Conservation (phyloP, 64 coral and sea anemone species). For the Cladopsammia gracilis region DNA sequence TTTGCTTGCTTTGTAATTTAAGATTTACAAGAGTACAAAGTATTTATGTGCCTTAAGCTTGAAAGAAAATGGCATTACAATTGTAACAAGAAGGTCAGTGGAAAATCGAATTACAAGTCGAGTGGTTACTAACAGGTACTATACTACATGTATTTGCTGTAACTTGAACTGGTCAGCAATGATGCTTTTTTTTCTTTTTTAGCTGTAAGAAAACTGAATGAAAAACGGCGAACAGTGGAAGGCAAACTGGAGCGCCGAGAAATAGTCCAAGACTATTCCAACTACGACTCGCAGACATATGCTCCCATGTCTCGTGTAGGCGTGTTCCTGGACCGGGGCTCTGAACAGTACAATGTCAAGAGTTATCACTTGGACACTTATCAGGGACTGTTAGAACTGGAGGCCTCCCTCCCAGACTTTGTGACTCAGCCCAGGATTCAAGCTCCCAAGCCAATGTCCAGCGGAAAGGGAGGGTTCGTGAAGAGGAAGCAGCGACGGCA, state of each 20-base stretch:
- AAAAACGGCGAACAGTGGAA: conserved; percentile 93
- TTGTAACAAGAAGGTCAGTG: too few relatives aligned
- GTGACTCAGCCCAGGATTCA: conserved; percentile 95
- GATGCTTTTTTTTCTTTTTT: neutral
- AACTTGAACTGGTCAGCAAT: neutral
- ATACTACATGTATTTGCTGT: neutral
- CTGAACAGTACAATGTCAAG: conserved; percentile 95
- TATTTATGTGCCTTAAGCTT: too few relatives aligned
- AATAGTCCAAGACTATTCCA: conserved; percentile 91
- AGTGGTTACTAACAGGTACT: too few relatives aligned
- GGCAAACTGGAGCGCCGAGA: conserved; percentile 96
- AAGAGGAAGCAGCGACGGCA: conserved; percentile 93
- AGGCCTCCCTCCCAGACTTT: conserved; percentile 96
- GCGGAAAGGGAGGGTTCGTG: conserved; percentile 84
- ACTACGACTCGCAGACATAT: conserved; percentile 86
- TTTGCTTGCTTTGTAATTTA: too few relatives aligned
- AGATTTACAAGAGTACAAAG: too few relatives aligned
- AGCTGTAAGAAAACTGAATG: conserved; percentile 95
- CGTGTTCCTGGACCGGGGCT: conserved; percentile 95
- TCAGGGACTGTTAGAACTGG: conserved; percentile 91
- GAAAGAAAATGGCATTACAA: too few relatives aligned
- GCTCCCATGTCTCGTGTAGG: conserved; percentile 97
- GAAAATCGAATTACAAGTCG: too few relatives aligned
- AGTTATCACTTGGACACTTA: conserved; percentile 91
- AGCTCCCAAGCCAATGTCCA: conserved; percentile 96